Base-by-base conservation (phyloP, 2,888 invertebrate species). In the Ichneumon xanthorius region DNA sequence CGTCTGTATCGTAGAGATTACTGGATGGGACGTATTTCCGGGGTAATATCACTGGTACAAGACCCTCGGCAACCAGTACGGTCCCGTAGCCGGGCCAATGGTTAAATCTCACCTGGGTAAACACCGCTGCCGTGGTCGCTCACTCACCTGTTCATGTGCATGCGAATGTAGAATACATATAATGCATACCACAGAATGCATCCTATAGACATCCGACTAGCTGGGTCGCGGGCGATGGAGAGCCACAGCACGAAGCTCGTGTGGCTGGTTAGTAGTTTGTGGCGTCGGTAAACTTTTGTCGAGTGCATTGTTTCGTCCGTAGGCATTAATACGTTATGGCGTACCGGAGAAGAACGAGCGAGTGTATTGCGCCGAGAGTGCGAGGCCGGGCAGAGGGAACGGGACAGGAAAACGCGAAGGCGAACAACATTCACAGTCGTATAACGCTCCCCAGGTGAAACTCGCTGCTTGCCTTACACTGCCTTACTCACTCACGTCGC, bases 281-380 rank as follows among this genome's bases (percentile, higher is more conserved):
- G 75, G 77, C 72, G 77, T 61, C 45, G 82, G 68, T 73, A 86
- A 87, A 87, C 85, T 87, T 87, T 85, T 80, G 82, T 84, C 71
- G 71, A 77, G 80, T 26, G 58, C 67, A 84, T 80, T 87, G 85
- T 85, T 86, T 82, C 73, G 61, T 72, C 65, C 53, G 65, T 68
- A 71, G 77, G 85, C 83, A 85, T 87, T 87, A 87, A 88, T 87
- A 85, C 84, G 78, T 84, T 82, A 85, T 85, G 81, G 76, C 78
- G 61, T 72, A 75, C 79, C 37, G 48, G 53, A 45, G 85, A 78
- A 67, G 37, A 37, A 65, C 19, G 37, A 37, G 77, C 37, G 40
- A 55, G 37, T 77, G 26, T 55, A 77, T 67, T 37, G 14, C 67
- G 19, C 53, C 33, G 63, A 33, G 65, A 16, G 67, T 30, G 40